Evolutionary conservation across 2,113 vertebrate species (phyloP).

Genomic region (Misgurnus mizolepis): DNA sequence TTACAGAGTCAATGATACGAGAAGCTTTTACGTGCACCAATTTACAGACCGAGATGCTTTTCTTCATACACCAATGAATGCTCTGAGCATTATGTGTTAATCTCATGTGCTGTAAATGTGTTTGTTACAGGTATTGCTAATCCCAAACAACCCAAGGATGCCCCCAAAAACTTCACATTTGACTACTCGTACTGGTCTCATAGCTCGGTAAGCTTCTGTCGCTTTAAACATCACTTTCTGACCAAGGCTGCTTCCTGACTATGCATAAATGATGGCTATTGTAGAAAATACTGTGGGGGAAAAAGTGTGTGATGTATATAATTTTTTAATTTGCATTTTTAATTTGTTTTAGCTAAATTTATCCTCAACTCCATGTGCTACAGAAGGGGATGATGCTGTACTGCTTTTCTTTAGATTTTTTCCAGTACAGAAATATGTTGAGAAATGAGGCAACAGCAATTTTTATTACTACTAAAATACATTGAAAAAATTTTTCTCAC

Average conservation of each 20-base stretch:
- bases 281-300: background rate
- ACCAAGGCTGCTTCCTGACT: background rate
- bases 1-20: too few relatives aligned
- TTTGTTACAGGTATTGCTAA: conserved; percentile 80
- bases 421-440: too few relatives aligned
- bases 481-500: too few relatives aligned
- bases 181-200: conserved; percentile 93
- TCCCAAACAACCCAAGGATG: conserved; percentile 85
- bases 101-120: background rate
- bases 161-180: conserved; percentile 87
- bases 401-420: too few relatives aligned
- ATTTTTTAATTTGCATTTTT: background rate
- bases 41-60: too few relatives aligned
- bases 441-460: too few relatives aligned
- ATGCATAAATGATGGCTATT: background rate
- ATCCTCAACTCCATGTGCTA: too few relatives aligned
- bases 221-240: conserved; percentile 32
- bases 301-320: background rate
- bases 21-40: too few relatives aligned
- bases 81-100: background rate
- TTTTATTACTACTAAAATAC: too few relatives aligned
- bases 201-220: conserved; percentile 61
- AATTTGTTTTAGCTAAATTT: background rate
- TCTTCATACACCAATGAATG: too few relatives aligned
- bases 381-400: too few relatives aligned